Evolutionary conservation across 2,797 vertebrate species (phyloP).

Genomic region (Peromyscus eremicus): DNA sequence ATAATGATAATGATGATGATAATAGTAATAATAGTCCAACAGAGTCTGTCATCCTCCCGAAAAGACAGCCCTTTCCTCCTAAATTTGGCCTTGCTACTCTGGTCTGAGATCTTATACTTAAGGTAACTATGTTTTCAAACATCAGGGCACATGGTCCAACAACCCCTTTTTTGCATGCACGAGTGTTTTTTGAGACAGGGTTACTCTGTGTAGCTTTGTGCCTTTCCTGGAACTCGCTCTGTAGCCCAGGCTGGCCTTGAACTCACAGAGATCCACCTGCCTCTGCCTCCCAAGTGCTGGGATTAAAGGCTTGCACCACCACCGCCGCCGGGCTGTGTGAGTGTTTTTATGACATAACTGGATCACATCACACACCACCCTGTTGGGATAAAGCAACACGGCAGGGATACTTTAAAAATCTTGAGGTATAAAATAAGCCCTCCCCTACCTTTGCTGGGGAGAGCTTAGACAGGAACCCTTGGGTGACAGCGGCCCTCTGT

Average conservation of each 20-base stretch:
- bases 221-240: too few relatives aligned
- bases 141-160: background rate
- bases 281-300: too few relatives aligned
- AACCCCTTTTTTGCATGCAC: background rate
- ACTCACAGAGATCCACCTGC: too few relatives aligned
- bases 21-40: background rate
- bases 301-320: too few relatives aligned
- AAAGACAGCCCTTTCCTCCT: background rate
- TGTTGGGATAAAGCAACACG: conserved; percentile 13
- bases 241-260: too few relatives aligned
- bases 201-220: too few relatives aligned
- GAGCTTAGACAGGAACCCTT: conserved; percentile 21
- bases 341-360: background rate
- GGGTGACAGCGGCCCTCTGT: background rate
- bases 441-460: background rate
- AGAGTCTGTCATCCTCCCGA: background rate
- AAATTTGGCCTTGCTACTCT: background rate
- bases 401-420: background rate
- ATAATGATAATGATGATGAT: background rate
- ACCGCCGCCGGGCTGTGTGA: background rate
- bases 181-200: background rate
- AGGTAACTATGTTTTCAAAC: conserved; percentile 46
- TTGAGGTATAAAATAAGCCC: background rate
- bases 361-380: conserved; percentile 14
- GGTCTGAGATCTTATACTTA: background rate